These are phyloP conservation scores for Ectemnius lituratus DNA, from an alignment of 2,888 invertebrate species.

Conservation along the genomic window DNA sequence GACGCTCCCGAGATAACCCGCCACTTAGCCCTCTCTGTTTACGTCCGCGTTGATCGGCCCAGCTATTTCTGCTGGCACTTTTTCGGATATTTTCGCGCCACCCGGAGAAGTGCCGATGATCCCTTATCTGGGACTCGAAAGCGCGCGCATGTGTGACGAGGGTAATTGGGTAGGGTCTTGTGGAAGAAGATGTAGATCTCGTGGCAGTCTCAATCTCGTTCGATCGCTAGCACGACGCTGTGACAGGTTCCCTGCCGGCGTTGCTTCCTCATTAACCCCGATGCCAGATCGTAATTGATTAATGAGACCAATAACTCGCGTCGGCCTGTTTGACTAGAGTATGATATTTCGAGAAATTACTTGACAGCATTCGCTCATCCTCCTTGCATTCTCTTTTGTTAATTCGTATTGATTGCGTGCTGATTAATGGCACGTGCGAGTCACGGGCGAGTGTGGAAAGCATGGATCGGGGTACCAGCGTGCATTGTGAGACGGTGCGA, in stretches of 20 bases:
- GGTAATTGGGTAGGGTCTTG: neutral
- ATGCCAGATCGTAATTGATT: slow-evolving; percentile 49
- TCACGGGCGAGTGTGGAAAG: slow-evolving; percentile 19
- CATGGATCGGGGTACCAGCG: neutral
- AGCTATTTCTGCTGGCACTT: neutral
- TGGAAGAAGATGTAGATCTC: too few species aligned
- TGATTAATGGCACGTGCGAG: slow-evolving; percentile 47
- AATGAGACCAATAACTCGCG: slow-evolving; percentile 53
- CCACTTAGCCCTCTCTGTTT: neutral
- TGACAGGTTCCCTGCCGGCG: slow-evolving; percentile 37
- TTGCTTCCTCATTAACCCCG: slow-evolving; percentile 44
- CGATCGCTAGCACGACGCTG: slow-evolving; percentile 33
- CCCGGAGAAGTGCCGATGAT: too few species aligned
- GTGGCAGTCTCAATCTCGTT: neutral
- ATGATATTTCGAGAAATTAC: slow-evolving; percentile 45
- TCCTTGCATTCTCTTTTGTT: slow-evolving; percentile 42
- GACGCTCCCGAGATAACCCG: slow-evolving; percentile 3
- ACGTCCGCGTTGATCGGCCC: slow-evolving; percentile 8
- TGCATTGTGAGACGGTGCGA: neutral
- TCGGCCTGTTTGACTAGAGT: slow-evolving; percentile 21
- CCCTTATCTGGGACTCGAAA: neutral
- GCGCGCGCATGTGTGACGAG: neutral
- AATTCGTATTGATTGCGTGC: slow-evolving; percentile 51
- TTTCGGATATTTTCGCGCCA: neutral
- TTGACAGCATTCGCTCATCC: slow-evolving; percentile 28